These are phyloP conservation scores for Sphenopsis melanotis DNA, from an alignment of 2,797 vertebrate genomes.

Conservation along the genomic window DNA sequence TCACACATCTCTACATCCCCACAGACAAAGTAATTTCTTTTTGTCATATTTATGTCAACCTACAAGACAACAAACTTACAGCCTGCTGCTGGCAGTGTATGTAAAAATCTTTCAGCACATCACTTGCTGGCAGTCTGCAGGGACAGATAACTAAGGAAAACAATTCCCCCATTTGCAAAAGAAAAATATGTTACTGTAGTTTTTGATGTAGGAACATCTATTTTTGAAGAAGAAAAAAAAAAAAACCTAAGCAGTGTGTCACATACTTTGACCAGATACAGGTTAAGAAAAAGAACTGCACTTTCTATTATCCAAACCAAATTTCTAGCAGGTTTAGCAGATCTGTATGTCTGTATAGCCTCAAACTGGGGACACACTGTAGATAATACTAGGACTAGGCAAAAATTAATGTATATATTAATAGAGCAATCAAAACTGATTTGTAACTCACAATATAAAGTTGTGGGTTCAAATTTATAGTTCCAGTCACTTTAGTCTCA, in stretches of 20 bases:
- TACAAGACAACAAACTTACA: conserved; percentile 51
- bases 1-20: conserved; percentile 32
- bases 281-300: neutral
- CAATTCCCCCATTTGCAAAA: conserved; percentile 39
- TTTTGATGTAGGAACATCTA: conserved; percentile 61
- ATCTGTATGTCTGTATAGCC: neutral
- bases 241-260: conserved; percentile 1
- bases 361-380: conserved; percentile 23
- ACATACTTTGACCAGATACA: conserved; percentile 30
- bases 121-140: conserved; percentile 56
- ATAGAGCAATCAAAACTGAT: neutral
- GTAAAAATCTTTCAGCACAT: conserved; percentile 70
- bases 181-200: conserved; percentile 57
- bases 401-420: neutral
- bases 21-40: conserved; percentile 49
- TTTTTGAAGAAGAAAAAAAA: conserved; percentile 54
- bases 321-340: conserved; percentile 24
- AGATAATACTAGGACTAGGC: conserved; percentile 21
- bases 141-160: conserved; percentile 66
- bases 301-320: neutral
- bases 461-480: neutral
- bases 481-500: neutral
- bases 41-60: conserved; percentile 52
- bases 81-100: conserved; percentile 15
- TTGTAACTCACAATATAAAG: neutral